These are phyloP conservation scores for Bradypodion pumilum DNA, from an alignment of 2,797 vertebrate genomes.

Conservation along the genomic window DNA sequence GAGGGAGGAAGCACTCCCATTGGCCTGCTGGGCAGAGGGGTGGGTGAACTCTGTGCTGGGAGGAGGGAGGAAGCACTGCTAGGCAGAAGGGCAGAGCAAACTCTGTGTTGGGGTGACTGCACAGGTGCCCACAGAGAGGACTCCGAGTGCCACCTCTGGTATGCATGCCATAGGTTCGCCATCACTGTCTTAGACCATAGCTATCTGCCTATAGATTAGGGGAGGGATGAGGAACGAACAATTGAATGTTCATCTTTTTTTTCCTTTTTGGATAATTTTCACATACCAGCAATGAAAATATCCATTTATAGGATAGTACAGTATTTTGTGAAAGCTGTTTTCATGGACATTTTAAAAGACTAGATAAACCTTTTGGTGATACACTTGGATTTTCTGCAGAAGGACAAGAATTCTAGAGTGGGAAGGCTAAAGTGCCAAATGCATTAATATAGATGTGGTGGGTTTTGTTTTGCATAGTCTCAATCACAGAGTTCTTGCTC, in stretches of 20 bases:
- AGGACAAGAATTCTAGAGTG: neutral
- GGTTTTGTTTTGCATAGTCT: neutral
- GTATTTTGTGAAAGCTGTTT: neutral
- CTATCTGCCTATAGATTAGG: neutral
- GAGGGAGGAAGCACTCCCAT: no score
- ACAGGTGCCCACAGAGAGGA: no score
- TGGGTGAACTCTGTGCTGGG: no score
- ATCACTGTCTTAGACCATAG: neutral
- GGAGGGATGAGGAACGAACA: neutral
- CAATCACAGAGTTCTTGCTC: neutral
- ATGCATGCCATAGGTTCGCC: no score
- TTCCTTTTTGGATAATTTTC: neutral
- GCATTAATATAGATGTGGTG: neutral
- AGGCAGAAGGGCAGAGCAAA: no score
- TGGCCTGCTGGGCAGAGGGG: no score
- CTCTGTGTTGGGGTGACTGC: no score
- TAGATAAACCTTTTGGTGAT: neutral
- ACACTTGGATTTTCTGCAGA: neutral
- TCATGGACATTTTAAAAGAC: neutral
- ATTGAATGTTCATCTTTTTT: neutral
- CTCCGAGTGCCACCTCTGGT: no score
- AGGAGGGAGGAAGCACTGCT: no score
- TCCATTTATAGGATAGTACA: neutral
- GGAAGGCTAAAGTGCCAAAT: neutral
- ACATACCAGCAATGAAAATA: neutral